phyloP scores from a whole-genome alignment of 2,888 invertebrate species.

The Anoplius nigerrimus region DNA sequence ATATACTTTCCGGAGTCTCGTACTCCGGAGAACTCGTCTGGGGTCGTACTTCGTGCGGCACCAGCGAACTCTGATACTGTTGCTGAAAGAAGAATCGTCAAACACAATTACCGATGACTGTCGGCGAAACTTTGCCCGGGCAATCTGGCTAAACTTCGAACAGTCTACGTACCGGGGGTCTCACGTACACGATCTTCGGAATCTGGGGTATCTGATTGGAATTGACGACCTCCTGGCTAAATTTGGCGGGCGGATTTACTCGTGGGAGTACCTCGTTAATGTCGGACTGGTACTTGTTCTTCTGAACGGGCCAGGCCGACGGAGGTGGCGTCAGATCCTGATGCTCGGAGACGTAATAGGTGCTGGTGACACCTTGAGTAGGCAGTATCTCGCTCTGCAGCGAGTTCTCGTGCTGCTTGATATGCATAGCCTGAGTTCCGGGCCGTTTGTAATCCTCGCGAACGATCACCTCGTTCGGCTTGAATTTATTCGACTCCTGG shows the following conservation, averaged over 20 bases:
- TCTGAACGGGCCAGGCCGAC: conserved; percentile 49
- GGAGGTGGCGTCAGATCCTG: conserved; percentile 58
- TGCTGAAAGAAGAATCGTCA: conserved; percentile 22
- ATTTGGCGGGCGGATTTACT: conserved; percentile 63
- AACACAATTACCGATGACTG: conserved; percentile 30
- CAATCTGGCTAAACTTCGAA: too few relatives aligned
- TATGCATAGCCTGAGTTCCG: not conserved
- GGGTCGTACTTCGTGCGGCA: conserved; percentile 51
- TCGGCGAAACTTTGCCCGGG: too few relatives aligned
- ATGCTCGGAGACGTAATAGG: conserved; percentile 63
- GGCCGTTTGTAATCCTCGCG: conserved; percentile 39
- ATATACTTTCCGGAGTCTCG: conserved; percentile 71
- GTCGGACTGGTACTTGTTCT: conserved; percentile 60
- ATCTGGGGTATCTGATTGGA: conserved; percentile 50
- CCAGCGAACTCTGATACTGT: conserved; percentile 57
- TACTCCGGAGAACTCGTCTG: conserved; percentile 51
- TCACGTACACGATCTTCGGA: conserved; percentile 58
- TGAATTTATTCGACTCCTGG: conserved; percentile 51
- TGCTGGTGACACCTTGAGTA: conserved; percentile 36
- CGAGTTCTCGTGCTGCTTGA: conserved; percentile 34
- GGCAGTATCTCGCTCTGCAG: conserved; percentile 24
- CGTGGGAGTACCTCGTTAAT: conserved; percentile 70
- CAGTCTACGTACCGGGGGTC: conserved; percentile 43
- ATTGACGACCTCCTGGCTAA: conserved; percentile 51
- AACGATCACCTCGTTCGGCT: conserved; percentile 30